Percentiles rank a stretch among this genome's conserved stretches.
These are phyloP conservation scores for Ramphastos sulfuratus DNA, from an alignment of 2,113 vertebrate genomes.

Conservation along the genomic window DNA sequence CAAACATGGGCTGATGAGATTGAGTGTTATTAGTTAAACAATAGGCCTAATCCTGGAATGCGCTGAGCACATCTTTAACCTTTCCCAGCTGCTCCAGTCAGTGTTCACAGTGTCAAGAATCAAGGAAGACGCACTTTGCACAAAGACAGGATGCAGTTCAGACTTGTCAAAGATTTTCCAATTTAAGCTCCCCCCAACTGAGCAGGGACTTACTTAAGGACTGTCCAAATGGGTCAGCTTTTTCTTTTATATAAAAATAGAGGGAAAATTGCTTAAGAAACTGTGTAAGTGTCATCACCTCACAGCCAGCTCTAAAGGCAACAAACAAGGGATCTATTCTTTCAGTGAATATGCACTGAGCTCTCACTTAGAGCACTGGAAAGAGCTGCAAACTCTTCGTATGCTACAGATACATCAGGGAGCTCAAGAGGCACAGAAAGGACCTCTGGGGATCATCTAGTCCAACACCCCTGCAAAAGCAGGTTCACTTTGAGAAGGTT, in stretches of 20 bases:
- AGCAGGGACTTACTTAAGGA: fast-evolving
- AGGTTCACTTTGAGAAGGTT: too few species aligned
- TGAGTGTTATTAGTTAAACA: constrained; percentile 36
- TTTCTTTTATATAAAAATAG: background rate
- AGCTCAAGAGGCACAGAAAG: background rate
- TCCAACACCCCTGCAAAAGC: too few species aligned
- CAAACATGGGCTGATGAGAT: background rate
- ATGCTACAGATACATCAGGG: fast-evolving
- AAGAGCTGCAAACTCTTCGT: background rate
- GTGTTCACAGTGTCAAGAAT: background rate
- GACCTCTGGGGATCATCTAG: too few species aligned
- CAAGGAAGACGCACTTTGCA: fast-evolving
- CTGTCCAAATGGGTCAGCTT: background rate
- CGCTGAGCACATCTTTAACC: background rate
- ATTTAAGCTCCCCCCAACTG: background rate
- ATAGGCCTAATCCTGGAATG: constrained; percentile 33
- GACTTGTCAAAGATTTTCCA: background rate
- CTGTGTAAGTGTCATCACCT: background rate
- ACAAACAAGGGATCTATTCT: background rate
- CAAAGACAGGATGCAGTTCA: background rate
- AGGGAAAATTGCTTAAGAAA: background rate
- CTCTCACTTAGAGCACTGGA: background rate
- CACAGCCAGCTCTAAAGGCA: background rate
- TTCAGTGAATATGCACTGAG: background rate
- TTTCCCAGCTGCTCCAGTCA: background rate